Evolutionary conservation across 2,113 vertebrate genomes (phyloP).

Genomic region (Lucifuga dentata): DNA sequence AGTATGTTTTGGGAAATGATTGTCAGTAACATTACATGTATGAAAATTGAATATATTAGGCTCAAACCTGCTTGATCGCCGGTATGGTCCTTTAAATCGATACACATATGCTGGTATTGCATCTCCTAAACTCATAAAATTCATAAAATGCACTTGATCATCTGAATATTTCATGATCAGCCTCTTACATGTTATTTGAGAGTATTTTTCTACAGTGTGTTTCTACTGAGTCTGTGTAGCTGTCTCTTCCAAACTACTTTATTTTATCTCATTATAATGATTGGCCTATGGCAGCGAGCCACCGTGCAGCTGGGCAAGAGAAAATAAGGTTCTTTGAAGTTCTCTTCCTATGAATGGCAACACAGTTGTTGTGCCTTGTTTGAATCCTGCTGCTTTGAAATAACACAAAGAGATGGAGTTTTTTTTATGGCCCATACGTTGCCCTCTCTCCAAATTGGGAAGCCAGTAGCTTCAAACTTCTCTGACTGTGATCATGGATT

Average conservation of each 20-base stretch:
- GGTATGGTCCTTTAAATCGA: too few species aligned
- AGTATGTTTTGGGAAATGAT: too few species aligned
- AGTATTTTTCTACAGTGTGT: constrained; percentile 4
- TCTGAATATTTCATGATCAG: constrained; percentile 14
- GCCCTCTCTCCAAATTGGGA: constrained; percentile 15
- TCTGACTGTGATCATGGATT: background rate
- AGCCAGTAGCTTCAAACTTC: constrained; percentile 29
- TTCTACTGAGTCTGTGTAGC: constrained; percentile 23
- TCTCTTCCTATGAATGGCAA: constrained; percentile 58
- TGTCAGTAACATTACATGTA: too few species aligned
- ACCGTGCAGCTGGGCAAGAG: constrained; percentile 63
- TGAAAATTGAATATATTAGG: too few species aligned
- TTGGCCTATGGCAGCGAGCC: constrained; percentile 58
- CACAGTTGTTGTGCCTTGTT: constrained; percentile 53
- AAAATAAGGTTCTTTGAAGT: constrained; percentile 72
- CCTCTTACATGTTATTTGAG: constrained; percentile 15
- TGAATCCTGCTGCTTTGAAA: constrained; percentile 59
- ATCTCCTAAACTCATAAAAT: too few species aligned
- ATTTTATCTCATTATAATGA: constrained; percentile 62
- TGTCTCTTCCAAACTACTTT: constrained; percentile 31
- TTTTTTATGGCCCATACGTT: constrained; percentile 46
- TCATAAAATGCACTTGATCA: constrained; percentile 16
- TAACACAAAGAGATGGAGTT: constrained; percentile 28
- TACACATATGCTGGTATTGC: too few species aligned
- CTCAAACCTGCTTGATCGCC: too few species aligned